Evolutionary conservation across 1,140 invertebrate genomes (phyloP).

Genomic region (Hermetia illucens): DNA sequence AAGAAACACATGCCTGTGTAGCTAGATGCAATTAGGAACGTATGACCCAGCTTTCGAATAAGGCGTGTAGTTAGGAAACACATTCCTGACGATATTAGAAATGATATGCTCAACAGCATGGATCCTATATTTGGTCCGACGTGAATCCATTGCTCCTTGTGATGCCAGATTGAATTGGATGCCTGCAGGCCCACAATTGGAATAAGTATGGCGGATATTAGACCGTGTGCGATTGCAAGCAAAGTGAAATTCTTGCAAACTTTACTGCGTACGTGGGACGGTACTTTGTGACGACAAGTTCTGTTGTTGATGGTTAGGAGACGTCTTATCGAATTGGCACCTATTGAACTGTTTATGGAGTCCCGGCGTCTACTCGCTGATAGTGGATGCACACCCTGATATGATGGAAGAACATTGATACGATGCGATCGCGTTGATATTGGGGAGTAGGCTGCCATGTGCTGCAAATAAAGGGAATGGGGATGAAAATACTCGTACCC

Average conservation of each 20-base stretch:
- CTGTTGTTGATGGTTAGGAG: constrained; percentile 43
- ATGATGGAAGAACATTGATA: constrained; percentile 32
- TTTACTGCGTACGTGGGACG: constrained; percentile 36
- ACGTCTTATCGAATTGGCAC: constrained; percentile 45
- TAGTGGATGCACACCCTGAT: constrained; percentile 23
- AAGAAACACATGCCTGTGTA: constrained; percentile 39
- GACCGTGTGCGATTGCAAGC: constrained; percentile 39
- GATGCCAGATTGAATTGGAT: constrained; percentile 33
- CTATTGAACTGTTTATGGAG: constrained; percentile 48
- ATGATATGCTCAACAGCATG: constrained; percentile 36
- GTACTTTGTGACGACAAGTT: constrained; percentile 32
- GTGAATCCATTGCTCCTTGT: constrained; percentile 23
- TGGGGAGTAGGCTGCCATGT: constrained; percentile 44
- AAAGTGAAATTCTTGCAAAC: constrained; percentile 39
- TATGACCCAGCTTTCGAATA: constrained; percentile 38
- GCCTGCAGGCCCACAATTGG: constrained; percentile 45
- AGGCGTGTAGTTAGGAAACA: constrained; percentile 37
- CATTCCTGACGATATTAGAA: constrained; percentile 36
- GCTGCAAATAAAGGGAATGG: constrained; percentile 29
- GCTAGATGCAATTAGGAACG: constrained; percentile 33
- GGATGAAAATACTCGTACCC: no score
- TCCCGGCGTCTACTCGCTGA: constrained; percentile 38
- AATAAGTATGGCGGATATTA: constrained; percentile 40
- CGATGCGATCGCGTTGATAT: constrained; percentile 36
- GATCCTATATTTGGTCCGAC: constrained; percentile 35